Evolutionary conservation across 1,140 invertebrate species (phyloP).

Genomic region (Helicoverpa zea): DNA sequence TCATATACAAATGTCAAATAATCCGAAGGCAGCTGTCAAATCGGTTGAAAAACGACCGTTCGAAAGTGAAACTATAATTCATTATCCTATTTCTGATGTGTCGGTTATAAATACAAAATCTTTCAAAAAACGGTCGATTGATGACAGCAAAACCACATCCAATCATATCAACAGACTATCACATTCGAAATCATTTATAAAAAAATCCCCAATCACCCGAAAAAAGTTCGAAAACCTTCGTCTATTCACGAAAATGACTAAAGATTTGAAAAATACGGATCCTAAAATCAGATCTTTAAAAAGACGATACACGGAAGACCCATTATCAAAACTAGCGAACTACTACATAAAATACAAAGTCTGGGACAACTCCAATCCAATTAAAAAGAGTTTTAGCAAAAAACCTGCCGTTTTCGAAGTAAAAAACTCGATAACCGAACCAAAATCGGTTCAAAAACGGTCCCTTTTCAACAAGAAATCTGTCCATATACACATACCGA

Average conservation of each 20-base stretch:
- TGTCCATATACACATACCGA: slow-evolving; percentile 40
- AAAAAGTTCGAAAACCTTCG: slow-evolving; percentile 28
- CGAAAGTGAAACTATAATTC: neutral
- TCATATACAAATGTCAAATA: neutral
- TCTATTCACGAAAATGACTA: neutral
- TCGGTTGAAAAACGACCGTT: slow-evolving; percentile 13
- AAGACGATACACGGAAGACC: slow-evolving; percentile 63
- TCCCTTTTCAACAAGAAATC: slow-evolving; percentile 49
- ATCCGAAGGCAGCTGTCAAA: slow-evolving; percentile 19
- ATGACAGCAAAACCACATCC: neutral
- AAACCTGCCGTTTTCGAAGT: slow-evolving; percentile 57
- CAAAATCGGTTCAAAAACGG: slow-evolving; percentile 56
- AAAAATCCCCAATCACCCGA: neutral
- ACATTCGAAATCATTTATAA: slow-evolving; percentile 15
- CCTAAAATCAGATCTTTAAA: slow-evolving; percentile 46
- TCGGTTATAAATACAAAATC: slow-evolving; percentile 40
- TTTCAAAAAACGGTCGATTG: slow-evolving; percentile 35
- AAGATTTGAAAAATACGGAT: slow-evolving; percentile 36
- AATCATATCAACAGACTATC: slow-evolving; percentile 8
- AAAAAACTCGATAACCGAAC: slow-evolving; percentile 55
- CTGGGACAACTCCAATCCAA: slow-evolving; percentile 64
- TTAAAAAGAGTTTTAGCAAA: slow-evolving; percentile 27
- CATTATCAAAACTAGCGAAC: slow-evolving; percentile 64
- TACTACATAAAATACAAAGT: slow-evolving; percentile 75
- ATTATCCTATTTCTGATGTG: slow-evolving; percentile 29